Percentiles rank a stretch among this genome's conserved stretches.
Conservation (phyloP, 2,888 invertebrate species). For the Coelopa pilipes region DNA sequence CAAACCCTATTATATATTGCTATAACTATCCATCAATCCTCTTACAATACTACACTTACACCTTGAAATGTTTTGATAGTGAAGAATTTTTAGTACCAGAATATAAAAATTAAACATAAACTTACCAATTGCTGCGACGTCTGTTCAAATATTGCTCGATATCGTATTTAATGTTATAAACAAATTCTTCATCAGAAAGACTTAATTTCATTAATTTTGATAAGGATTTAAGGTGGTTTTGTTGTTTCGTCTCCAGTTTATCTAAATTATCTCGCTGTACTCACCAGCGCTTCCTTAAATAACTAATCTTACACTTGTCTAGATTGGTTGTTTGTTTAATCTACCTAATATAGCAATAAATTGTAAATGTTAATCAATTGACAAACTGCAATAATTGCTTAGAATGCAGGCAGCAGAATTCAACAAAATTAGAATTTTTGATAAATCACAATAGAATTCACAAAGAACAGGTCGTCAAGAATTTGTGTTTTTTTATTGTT, state of each 20-base stretch:
- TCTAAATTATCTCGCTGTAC: slow-evolving; percentile 10
- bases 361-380: no score
- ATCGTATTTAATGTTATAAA: slow-evolving; percentile 65
- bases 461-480: slow-evolving; percentile 18
- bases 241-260: slow-evolving; percentile 28
- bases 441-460: slow-evolving; percentile 11
- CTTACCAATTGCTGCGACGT: slow-evolving; percentile 60
- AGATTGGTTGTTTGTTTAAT: no score
- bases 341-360: no score
- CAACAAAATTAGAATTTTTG: not conserved
- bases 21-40: not conserved
- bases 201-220: slow-evolving; percentile 59
- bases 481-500: slow-evolving; percentile 22
- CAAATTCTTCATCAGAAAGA: slow-evolving; percentile 63
- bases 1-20: no score
- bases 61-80: not conserved
- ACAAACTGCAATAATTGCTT: not conserved
- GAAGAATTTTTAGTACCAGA: not conserved
- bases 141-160: slow-evolving; percentile 63
- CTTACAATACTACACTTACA: not conserved
- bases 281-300: slow-evolving; percentile 18
- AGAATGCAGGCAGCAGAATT: no score
- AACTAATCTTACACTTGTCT: not conserved
- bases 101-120: not conserved
- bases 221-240: slow-evolving; percentile 14